A percentile compares a stretch with the other conserved stretches of the same genome.
These are phyloP conservation scores for Drosophila kepulauana DNA, from an alignment of 1,140 invertebrate genomes.

Conservation along the genomic window DNA sequence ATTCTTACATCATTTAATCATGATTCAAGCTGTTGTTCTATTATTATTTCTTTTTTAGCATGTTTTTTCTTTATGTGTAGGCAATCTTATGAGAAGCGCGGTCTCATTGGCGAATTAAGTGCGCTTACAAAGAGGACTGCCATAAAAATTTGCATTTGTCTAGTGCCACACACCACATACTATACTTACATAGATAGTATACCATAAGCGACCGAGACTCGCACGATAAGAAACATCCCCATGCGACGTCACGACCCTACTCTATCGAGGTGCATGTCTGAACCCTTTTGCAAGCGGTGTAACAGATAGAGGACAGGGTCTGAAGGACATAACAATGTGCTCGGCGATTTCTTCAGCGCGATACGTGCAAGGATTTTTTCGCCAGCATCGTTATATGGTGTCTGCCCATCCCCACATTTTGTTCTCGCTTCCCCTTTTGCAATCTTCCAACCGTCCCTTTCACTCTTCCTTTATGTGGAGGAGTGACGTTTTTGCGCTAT, in stretches of 20 bases:
- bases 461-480: slow-evolving; percentile 10
- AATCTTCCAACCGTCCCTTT: slow-evolving; percentile 5
- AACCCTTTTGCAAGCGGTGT: slow-evolving; percentile 56
- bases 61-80: too few species aligned
- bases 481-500: slow-evolving; percentile 72
- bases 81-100: slow-evolving; percentile 58
- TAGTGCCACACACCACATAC: slow-evolving; percentile 57
- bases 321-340: slow-evolving; percentile 69
- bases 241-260: background rate
- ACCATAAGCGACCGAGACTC: slow-evolving; percentile 17
- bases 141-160: slow-evolving; percentile 81
- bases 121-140: slow-evolving; percentile 60
- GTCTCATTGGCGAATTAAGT: slow-evolving; percentile 68
- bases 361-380: slow-evolving; percentile 77
- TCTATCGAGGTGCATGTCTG: slow-evolving; percentile 26
- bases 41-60: too few species aligned
- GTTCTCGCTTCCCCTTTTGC: background rate
- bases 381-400: slow-evolving; percentile 36
- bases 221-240: slow-evolving; percentile 50
- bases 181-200: too few species aligned
- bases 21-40: too few species aligned
- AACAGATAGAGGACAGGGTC: slow-evolving; percentile 40
- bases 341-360: slow-evolving; percentile 74
- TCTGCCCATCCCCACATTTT: background rate
- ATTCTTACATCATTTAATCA: too few species aligned